A percentile compares a stretch with the other conserved stretches of the same genome.
Conservation (phyloP, 2,888 invertebrate genomes). For the Aproaerema taeniolella region DNA sequence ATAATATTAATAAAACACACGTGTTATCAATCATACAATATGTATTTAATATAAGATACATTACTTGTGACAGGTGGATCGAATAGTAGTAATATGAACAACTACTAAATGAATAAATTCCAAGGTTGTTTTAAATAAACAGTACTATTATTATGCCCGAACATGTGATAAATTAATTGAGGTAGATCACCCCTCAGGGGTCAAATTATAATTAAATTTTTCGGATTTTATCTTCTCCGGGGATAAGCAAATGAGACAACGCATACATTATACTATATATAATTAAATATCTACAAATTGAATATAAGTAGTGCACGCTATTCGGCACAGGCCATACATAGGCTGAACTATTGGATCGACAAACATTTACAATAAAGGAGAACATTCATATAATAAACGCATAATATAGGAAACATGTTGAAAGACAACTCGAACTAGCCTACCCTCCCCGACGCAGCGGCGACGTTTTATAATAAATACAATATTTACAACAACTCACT, state of each 20-base stretch:
- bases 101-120: slow-evolving; percentile 68
- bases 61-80: slow-evolving; percentile 75
- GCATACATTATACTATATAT: slow-evolving; percentile 75
- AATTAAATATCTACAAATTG: slow-evolving; percentile 77
- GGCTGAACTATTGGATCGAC: slow-evolving; percentile 46
- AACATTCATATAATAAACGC: slow-evolving; percentile 75
- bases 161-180: slow-evolving; percentile 76
- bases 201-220: slow-evolving; percentile 62
- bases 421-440: slow-evolving; percentile 55
- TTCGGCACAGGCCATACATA: slow-evolving; percentile 49
- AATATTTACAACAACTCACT: too few species aligned
- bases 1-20: slow-evolving; percentile 60
- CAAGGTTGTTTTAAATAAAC: slow-evolving; percentile 58
- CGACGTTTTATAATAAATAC: too few species aligned
- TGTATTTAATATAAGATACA: slow-evolving; percentile 77
- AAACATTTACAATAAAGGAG: slow-evolving; percentile 75
- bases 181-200: slow-evolving; percentile 73
- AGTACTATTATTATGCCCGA: slow-evolving; percentile 73
- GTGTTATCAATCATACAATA: slow-evolving; percentile 73
- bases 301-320: slow-evolving; percentile 71
- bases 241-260: slow-evolving; percentile 70
- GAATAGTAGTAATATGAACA: slow-evolving; percentile 62
- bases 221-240: slow-evolving; percentile 54
- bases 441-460: too few species aligned
- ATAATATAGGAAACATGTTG: slow-evolving; percentile 73